Evolutionary conservation across 2,888 invertebrate genomes (phyloP).

Genomic region (Oxytorus armatus): DNA sequence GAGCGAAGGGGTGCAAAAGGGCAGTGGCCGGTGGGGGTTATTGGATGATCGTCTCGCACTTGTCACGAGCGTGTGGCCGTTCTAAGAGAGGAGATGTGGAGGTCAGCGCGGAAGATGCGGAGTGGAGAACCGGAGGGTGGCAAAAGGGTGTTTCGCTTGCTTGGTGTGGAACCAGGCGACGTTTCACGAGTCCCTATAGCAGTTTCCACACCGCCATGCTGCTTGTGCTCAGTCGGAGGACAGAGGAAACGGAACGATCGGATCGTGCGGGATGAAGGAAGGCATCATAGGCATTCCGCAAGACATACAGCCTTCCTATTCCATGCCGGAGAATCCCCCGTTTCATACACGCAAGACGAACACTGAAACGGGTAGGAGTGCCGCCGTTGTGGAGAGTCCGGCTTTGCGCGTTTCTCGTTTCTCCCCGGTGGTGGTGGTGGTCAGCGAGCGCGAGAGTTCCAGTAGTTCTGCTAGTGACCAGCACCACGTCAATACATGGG

Average conservation of each 20-base stretch:
- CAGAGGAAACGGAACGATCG: slow-evolving; percentile 63
- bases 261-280: slow-evolving; percentile 72
- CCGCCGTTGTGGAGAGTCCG: slow-evolving; percentile 37
- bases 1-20: slow-evolving; percentile 59
- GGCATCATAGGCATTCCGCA: slow-evolving; percentile 83
- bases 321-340: slow-evolving; percentile 70
- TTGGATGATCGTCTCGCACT: slow-evolving; percentile 82
- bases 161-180: slow-evolving; percentile 55
- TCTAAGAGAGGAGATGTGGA: slow-evolving; percentile 67
- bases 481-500: slow-evolving; percentile 82
- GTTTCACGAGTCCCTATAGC: slow-evolving; percentile 33
- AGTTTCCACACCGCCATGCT: slow-evolving; percentile 43
- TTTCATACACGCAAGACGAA: slow-evolving; percentile 69
- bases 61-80: slow-evolving; percentile 80
- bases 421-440: slow-evolving; percentile 70
- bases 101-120: slow-evolving; percentile 66
- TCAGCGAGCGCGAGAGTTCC: slow-evolving; percentile 75
- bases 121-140: slow-evolving; percentile 46
- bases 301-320: slow-evolving; percentile 79
- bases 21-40: slow-evolving; percentile 80
- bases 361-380: slow-evolving; percentile 46
- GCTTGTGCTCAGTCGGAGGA: slow-evolving; percentile 45
- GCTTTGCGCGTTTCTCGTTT: slow-evolving; percentile 55
- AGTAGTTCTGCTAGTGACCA: slow-evolving; percentile 80
- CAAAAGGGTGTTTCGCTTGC: slow-evolving; percentile 38